A percentile compares a stretch with the other conserved stretches of the same genome.
Conservation (phyloP, 2,113 vertebrate genomes). For the Cochlearius cochlearius region DNA sequence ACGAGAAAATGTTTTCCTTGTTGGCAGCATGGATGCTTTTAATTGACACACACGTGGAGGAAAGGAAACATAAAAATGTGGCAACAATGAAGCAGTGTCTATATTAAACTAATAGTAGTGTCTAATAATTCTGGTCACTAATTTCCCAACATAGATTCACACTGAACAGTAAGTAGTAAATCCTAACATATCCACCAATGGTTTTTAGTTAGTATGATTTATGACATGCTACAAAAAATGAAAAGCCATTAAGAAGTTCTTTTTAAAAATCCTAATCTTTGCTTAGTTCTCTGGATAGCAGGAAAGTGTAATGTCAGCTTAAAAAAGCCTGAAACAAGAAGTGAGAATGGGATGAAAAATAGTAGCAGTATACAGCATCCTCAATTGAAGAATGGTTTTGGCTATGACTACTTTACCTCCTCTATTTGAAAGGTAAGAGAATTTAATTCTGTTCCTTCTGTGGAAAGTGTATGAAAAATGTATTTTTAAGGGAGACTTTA, state of each 20-base stretch:
- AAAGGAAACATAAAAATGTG: not conserved
- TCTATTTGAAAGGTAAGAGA: not conserved
- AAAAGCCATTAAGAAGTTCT: not conserved
- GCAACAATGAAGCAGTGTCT: not conserved
- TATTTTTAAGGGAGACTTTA: not conserved
- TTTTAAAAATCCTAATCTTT: not conserved
- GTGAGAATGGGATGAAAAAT: not conserved
- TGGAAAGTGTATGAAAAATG: not conserved
- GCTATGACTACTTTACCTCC: not conserved
- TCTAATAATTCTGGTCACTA: not conserved
- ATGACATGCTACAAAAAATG: not conserved
- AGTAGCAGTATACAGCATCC: not conserved
- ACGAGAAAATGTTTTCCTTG: not conserved
- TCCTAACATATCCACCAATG: not conserved
- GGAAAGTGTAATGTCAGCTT: not conserved
- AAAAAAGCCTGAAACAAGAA: not conserved
- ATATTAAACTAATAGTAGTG: not conserved
- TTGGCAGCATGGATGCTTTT: not conserved
- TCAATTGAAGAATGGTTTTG: not conserved
- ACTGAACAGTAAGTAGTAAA: not conserved
- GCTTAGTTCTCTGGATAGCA: not conserved
- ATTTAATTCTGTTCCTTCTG: not conserved
- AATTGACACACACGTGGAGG: not conserved
- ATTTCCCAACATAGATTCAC: not conserved
- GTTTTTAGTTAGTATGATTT: not conserved